phyloP scores from a whole-genome alignment of 2,113 vertebrate genomes.

The Anhinga rufa region DNA sequence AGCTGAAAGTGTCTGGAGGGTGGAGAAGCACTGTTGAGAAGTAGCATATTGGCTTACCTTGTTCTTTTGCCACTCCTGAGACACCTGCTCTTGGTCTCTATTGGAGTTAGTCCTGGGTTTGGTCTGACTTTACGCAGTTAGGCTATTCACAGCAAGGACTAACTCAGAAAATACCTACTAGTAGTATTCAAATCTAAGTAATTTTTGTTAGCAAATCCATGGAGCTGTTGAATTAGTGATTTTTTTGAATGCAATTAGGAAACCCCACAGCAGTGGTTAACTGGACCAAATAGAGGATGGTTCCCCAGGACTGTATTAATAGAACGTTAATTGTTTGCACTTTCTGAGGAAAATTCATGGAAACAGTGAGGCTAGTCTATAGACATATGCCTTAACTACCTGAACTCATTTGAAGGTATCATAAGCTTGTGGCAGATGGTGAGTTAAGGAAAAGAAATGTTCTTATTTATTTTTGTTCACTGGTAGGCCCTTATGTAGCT shows the following conservation, averaged over 20 bases:
- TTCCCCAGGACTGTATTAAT: neutral
- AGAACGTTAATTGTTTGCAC: neutral
- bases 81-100: neutral
- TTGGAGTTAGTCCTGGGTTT: neutral
- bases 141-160: neutral
- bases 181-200: neutral
- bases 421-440: constrained; percentile 50
- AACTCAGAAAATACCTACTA: neutral
- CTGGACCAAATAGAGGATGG: neutral
- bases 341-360: neutral
- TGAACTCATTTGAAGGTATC: constrained; percentile 33
- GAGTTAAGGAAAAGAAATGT: constrained; percentile 16
- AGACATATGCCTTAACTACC: neutral
- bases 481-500: constrained; percentile 23
- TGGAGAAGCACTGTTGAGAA: neutral
- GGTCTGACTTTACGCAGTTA: neutral
- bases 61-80: neutral
- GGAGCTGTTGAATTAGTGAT: neutral
- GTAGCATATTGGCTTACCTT: neutral
- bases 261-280: neutral
- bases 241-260: neutral
- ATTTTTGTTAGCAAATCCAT: neutral
- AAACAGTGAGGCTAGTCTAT: neutral
- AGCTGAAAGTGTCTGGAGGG: neutral
- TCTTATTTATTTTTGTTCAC: constrained; percentile 56